Evolutionary conservation across 1,140 invertebrate species (phyloP).

Genomic region (Atta cephalotes): DNA sequence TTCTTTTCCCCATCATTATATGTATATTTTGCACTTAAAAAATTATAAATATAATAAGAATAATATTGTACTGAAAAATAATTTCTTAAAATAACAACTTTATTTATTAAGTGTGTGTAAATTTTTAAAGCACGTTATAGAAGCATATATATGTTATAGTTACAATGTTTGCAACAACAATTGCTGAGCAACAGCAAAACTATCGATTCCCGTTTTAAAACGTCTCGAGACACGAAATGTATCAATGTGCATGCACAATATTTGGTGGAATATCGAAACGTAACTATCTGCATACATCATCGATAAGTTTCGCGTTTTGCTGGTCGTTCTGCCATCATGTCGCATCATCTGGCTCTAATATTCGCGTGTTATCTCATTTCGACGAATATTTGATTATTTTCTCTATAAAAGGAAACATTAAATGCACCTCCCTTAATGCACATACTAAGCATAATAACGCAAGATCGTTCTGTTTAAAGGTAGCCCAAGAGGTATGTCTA

Average conservation of each 20-base stretch:
- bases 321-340: slow-evolving; percentile 26
- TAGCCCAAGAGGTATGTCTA: slow-evolving; percentile 86
- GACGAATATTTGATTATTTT: slow-evolving; percentile 1
- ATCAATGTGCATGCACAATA: slow-evolving; percentile 71
- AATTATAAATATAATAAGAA: too few relatives aligned
- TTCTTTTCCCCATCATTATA: not conserved
- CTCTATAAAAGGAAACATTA: not conserved
- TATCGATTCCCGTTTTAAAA: slow-evolving; percentile 61
- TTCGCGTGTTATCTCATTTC: slow-evolving; percentile 5
- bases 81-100: not conserved
- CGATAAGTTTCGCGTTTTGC: slow-evolving; percentile 48
- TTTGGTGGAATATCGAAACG: slow-evolving; percentile 60
- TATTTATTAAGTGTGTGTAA: not conserved
- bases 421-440: not conserved
- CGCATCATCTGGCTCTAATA: slow-evolving; percentile 19
- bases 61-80: not conserved
- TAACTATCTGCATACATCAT: slow-evolving; percentile 56
- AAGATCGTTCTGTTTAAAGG: slow-evolving; percentile 84
- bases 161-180: not conserved
- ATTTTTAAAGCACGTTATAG: not conserved
- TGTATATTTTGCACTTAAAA: not conserved
- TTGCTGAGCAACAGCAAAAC: slow-evolving; percentile 17
- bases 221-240: slow-evolving; percentile 70
- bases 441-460: slow-evolving; percentile 75
- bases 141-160: not conserved